Percentiles rank a stretch among this genome's conserved stretches.
phyloP scores from a whole-genome alignment of 2,113 vertebrate species.

The Dendropsophus ebraccatus region DNA sequence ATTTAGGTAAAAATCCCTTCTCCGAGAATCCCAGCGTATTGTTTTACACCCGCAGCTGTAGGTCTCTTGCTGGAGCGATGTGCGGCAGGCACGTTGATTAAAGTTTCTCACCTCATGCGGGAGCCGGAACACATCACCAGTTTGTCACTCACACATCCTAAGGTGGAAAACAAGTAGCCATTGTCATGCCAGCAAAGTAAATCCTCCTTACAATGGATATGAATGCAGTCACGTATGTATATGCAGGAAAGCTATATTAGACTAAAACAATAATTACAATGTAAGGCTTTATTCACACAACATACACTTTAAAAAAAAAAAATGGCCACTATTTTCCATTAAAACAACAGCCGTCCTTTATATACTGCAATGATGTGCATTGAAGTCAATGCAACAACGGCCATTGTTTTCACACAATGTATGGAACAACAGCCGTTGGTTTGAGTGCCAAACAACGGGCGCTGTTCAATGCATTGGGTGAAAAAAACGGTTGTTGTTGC shows the following conservation, averaged over 20 bases:
- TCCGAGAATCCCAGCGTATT: not conserved
- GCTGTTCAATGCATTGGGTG: no score
- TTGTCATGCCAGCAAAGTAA: constrained; percentile 5
- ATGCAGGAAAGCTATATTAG: not conserved
- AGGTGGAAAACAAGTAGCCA: constrained; percentile 33
- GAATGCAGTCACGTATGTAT: not conserved
- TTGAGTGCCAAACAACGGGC: no score
- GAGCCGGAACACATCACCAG: constrained; percentile 31
- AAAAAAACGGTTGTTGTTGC: no score
- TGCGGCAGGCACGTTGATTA: constrained; percentile 35
- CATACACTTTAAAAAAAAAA: no score
- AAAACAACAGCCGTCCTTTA: no score
- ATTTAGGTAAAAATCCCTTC: constrained; percentile 44
- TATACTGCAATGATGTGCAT: no score
- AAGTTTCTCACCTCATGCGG: constrained; percentile 51
- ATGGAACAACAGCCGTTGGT: no score
- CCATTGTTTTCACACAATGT: no score
- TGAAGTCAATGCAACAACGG: no score
- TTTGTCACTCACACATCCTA: constrained; percentile 35
- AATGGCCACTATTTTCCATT: no score
- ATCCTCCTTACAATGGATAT: not conserved
- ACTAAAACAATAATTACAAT: not conserved
- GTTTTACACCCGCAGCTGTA: constrained; percentile 45
- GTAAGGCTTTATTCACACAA: no score
- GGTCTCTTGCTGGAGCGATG: constrained; percentile 37